Base-by-base conservation (phyloP, 2,888 invertebrate species). In the Drosophila robusta region DNA sequence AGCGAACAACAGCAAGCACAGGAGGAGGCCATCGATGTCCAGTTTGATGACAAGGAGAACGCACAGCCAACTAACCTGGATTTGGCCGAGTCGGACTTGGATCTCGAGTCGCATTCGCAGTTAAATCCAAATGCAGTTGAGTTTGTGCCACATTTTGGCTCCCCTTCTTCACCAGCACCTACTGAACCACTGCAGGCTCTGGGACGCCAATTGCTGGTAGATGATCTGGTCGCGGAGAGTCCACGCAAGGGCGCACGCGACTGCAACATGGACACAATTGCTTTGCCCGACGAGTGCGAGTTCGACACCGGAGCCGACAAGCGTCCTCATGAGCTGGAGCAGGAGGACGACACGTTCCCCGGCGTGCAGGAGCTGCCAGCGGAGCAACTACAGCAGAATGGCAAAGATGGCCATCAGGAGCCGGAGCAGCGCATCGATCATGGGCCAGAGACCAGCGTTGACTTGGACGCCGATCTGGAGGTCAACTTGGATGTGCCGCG, bases 111-210 rank as follows among this genome's bases (percentile, higher is more conserved):
- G 93, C 95, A 95, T 93, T 97, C 96, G 44, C 96, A 95, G 66
- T 92, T 97, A 78, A 97, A 97, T 93, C 97, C 97, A 0, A 95
- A 97, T 87, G 97, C 97, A 16, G 95, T 95, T n/a, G 96, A 96
- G 92, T 97, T 97, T 92, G 94, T 97, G 64, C 91, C 91, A 3
- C 81, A 74, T 14, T 90, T 87, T 67, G 90, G 90, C 0, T 34
- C 34, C 34, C 96, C 97, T 6, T 92, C 93, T 5, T 94, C 95
- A 6, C 94, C 80, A 26, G 56, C 55, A 45, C 68, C 78, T 9
- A 73, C 18, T 6, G 84, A 78, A 14, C 57, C 78, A 0, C 8
- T 82, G 0, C 68, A 66, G n/a, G 26, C 69, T 1, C 14, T 68
- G 29, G 67, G 67, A 49, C 90, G 80, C 11, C 90, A 80, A 46